Conservation (phyloP, 2,797 vertebrate genomes). For the Melanotaenia boesemani region DNA sequence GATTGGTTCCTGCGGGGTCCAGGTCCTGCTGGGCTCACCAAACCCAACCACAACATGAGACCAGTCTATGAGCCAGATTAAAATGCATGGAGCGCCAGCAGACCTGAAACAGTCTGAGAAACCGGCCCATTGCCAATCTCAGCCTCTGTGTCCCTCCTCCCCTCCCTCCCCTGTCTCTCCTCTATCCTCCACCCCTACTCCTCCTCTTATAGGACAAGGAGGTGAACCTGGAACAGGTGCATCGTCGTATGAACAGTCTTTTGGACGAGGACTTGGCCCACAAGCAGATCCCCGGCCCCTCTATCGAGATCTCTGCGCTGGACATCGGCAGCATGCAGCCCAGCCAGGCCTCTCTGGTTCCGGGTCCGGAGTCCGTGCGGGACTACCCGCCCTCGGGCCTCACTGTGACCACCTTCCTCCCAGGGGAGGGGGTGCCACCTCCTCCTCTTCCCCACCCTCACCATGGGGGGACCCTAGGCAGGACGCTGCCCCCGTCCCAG, state of each 20-base stretch:
- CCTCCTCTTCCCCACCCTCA: slow-evolving; percentile 73
- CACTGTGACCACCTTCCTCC: slow-evolving; percentile 94
- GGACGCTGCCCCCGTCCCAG: slow-evolving; percentile 90
- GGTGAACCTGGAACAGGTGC: slow-evolving; percentile 97
- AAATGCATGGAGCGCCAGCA: slow-evolving; percentile 64
- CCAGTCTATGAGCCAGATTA: slow-evolving; percentile 25
- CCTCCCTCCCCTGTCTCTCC: slow-evolving; percentile 56
- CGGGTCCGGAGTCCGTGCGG: slow-evolving; percentile 84
- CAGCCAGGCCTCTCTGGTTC: slow-evolving; percentile 84
- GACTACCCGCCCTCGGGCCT: slow-evolving; percentile 89
- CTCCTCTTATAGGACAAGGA: slow-evolving; percentile 93
- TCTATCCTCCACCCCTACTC: slow-evolving; percentile 45
- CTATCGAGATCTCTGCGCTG: slow-evolving; percentile 96
- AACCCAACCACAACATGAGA: slow-evolving; percentile 4
- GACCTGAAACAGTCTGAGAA: slow-evolving; percentile 64
- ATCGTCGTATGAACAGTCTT: slow-evolving; percentile 96
- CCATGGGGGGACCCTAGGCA: slow-evolving; percentile 90
- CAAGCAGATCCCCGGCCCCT: slow-evolving; percentile 96
- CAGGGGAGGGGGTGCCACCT: slow-evolving; percentile 86
- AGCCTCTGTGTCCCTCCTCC: slow-evolving; percentile 78
- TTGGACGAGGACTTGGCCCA: slow-evolving; percentile 97
- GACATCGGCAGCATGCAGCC: slow-evolving; percentile 94
- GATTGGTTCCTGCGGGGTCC: slow-evolving; percentile 44
- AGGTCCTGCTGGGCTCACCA: slow-evolving; percentile 47
- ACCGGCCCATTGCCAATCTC: slow-evolving; percentile 76